phyloP scores from a whole-genome alignment of 1,140 invertebrate species.

The Orussus abietinus region DNA sequence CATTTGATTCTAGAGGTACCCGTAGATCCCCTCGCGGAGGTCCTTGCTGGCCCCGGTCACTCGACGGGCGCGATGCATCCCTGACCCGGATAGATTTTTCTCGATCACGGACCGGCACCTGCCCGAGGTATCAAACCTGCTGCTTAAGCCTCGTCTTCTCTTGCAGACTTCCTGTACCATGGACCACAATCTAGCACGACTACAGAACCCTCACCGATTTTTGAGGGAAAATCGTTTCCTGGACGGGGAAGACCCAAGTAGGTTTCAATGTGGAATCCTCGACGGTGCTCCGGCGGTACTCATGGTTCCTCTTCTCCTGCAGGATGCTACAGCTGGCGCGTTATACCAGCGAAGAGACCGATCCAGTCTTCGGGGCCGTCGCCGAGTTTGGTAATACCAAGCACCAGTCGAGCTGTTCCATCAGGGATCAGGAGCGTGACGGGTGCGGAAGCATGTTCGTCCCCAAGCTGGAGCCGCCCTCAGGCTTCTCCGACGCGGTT shows the following conservation, averaged over 20 bases:
- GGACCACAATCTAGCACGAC: conserved; percentile 58
- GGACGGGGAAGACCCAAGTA: conserved; percentile 53
- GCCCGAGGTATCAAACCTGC: background rate
- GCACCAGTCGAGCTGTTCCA: conserved; percentile 49
- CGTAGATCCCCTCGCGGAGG: too few species aligned
- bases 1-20: too few species aligned
- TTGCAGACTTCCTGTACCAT: conserved; percentile 56
- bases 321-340: conserved; percentile 53
- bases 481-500: conserved; percentile 58
- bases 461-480: conserved; percentile 59
- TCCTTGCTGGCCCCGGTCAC: too few species aligned
- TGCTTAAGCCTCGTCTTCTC: conserved; percentile 9
- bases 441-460: conserved; percentile 56
- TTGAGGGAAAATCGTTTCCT: conserved; percentile 58
- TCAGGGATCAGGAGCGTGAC: conserved; percentile 49
- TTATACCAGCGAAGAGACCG: conserved; percentile 53
- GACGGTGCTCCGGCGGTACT: conserved; percentile 2
- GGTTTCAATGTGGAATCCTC: conserved; percentile 17
- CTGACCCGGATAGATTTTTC: too few species aligned
- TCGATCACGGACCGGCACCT: background rate
- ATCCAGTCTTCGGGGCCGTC: conserved; percentile 50
- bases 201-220: conserved; percentile 57
- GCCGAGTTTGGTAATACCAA: conserved; percentile 50
- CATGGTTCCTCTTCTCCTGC: conserved; percentile 13
- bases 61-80: too few species aligned